Evolutionary conservation across 2,113 vertebrate species (phyloP), one percentile per base, ranked within the genome.

Genomic region (Leuciscus idus): DNA sequence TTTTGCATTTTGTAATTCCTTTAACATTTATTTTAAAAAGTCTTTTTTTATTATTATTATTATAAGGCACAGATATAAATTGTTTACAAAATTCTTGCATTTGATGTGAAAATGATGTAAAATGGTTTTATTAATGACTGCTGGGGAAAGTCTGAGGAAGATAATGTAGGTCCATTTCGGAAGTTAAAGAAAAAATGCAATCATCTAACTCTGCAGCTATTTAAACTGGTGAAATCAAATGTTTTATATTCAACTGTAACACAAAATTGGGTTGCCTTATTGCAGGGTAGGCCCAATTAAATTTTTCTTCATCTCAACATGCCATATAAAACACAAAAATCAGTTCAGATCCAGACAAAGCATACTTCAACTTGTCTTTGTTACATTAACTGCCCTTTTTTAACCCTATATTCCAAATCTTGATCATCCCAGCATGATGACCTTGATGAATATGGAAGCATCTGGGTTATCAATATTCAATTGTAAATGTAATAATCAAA

Each of bases 401-500:
- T 92, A 94, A 94, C 89, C 84, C 88, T 87, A 88, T 91, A 94
- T 94, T 94, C 93, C 93, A 92, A 94, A 93, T 94, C 90, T 93
- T 92, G 93, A 93, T 94, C 93, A 92, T 93, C 93, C 91, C 92
- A 91, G 94, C 91, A 91, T 91, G 92, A 90, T 92, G 92, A 92
- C 94, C 94, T 95, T 94, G 93, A 94, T 93, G 91, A 43, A 43
- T 43, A 43, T 43, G 43, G 39, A 9, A 43, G 43, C 8, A 43
- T 10, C 43, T 43, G 43, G 43, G 43, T 43, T 43, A 43, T 9
- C 8, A 43, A 43, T 43, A 43, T 43, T 43, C 43, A 43, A 43
- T 43, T 43, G 10, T 9, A 43, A 43, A 43, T 43, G 43, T 43
- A 9, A 43, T 43, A 43, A 10, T 8, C 43, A 43, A 43, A 43